Base-by-base conservation (phyloP, 2,888 invertebrate genomes). In the Agapetus fuscipes region DNA sequence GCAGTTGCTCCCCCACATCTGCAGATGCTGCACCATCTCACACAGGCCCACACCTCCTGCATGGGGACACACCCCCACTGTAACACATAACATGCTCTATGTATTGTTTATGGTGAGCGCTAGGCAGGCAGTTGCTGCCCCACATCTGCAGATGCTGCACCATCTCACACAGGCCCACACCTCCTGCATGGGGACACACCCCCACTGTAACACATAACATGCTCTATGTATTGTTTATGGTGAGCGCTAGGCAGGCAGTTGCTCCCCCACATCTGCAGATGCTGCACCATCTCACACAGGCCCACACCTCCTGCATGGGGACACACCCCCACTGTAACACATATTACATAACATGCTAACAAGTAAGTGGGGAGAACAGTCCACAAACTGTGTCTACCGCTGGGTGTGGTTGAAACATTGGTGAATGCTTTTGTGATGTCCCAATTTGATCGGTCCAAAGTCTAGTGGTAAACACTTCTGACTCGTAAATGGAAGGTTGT, bases 271-370 rank as follows among this genome's bases (percentile, higher is more conserved):
- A 82, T 79, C 61, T 90, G 86, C 30, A 93, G 66, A 62, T 94
- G 93, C 52, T 91, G 91, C 2, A 93, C 89, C 80, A 91, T 84
- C 67, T 93, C 93, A 55, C 93, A 93, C 3, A 94, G 72, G 2
- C 91, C 93, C 7, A 93, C 83, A 5, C 93, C 94, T n/a, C 93
- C 94, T 42, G 90, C 91, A 65, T 94, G 93, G 0, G 94, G 93
- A 57, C 90, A 91, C 2, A 94, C 88, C 14, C 33, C 36, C 13
- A 43, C 43, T 43, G 20, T 6, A 6, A 20, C 20, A 20, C 9
- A 20, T 20, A 20, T n/a, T n/a, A n/a, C n/a, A n/a, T n/a, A n/a
- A n/a, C n/a, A n/a, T n/a, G n/a, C n/a, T n/a, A n/a, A n/a, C n/a
- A n/a, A n/a, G n/a, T n/a, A n/a, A n/a, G n/a, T n/a, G n/a, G n/a